Evolutionary conservation across 2,888 invertebrate species (phyloP), one percentile per base, ranked within the genome.

Genomic region (Sclerodermus sp.): DNA sequence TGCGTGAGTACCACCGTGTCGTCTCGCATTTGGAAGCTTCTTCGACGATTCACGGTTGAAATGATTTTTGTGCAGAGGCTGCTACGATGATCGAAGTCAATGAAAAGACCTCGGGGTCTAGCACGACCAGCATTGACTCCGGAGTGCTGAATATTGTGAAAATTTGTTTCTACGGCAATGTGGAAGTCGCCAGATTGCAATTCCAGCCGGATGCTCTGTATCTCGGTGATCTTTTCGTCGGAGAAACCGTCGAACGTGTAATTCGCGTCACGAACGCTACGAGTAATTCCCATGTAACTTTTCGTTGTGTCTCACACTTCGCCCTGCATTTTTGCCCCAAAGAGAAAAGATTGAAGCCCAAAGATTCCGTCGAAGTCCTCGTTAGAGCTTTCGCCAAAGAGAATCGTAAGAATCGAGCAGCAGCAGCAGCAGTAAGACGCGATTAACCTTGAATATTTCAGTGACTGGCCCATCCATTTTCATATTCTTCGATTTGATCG

Each of bases 101-200:
- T n/a, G n/a, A n/a, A n/a, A n/a, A n/a, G n/a, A n/a, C n/a, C n/a
- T n/a, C n/a, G n/a, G n/a, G n/a, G n/a, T n/a, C n/a, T n/a, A n/a
- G n/a, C n/a, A n/a, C n/a, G n/a, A n/a, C n/a, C n/a, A n/a, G n/a
- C n/a, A n/a, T n/a, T n/a, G n/a, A n/a, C n/a, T n/a, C n/a, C n/a
- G n/a, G n/a, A n/a, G n/a, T n/a, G n/a, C n/a, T n/a, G n/a, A 37
- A 30, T 30, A 13, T 13, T 1, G 46, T 57, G 10, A 50, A 46
- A 45, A 79, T 83, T 48, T 84, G 84, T 53, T 73, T 86, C 15
- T 81, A 84, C 62, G 86, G 85, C 0, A 79, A 82, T 66, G 81
- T 79, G 49, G 84, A 85, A 73, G 71, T 76, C 40, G 79, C 82
- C 23, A 68, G 73, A 18, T 70, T 86, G 13, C 68, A 68, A 3